phyloP scores from a whole-genome alignment of 1,140 invertebrate species.

The Anthonomus grandis region DNA sequence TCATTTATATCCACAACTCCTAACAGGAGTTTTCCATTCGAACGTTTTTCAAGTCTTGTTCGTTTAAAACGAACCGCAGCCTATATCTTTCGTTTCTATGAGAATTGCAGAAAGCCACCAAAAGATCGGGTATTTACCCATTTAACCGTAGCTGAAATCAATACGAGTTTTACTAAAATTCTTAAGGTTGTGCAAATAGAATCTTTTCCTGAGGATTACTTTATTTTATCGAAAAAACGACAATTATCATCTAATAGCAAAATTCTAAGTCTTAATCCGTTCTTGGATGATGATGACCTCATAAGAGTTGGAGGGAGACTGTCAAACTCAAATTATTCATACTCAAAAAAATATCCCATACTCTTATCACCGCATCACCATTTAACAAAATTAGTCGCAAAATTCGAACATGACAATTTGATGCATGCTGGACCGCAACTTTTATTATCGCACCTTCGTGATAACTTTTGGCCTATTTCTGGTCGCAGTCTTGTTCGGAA shows the following conservation, averaged over 20 bases:
- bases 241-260: conserved; percentile 16
- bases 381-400: too few species aligned
- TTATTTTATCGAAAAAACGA: neutral
- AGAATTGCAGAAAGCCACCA: neutral
- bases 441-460: too few species aligned
- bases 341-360: conserved; percentile 37
- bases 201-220: conserved; percentile 10
- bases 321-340: conserved; percentile 27
- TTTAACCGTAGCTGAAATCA: too few species aligned
- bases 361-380: too few species aligned
- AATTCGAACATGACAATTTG: too few species aligned
- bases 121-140: neutral
- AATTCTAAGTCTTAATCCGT: conserved; percentile 41
- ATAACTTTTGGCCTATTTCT: too few species aligned
- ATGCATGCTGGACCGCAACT: too few species aligned
- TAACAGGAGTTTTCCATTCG: conserved; percentile 1
- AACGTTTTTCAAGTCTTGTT: conserved; percentile 9
- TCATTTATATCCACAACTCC: neutral
- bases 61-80: neutral
- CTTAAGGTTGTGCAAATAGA: conserved; percentile 1
- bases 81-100: neutral
- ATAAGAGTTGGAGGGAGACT: conserved; percentile 48
- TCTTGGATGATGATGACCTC: conserved; percentile 42
- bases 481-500: neutral
- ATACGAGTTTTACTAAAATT: too few species aligned